These are phyloP conservation scores for Trissolcus basalis DNA, from an alignment of 1,140 invertebrate species.

Conservation along the genomic window DNA sequence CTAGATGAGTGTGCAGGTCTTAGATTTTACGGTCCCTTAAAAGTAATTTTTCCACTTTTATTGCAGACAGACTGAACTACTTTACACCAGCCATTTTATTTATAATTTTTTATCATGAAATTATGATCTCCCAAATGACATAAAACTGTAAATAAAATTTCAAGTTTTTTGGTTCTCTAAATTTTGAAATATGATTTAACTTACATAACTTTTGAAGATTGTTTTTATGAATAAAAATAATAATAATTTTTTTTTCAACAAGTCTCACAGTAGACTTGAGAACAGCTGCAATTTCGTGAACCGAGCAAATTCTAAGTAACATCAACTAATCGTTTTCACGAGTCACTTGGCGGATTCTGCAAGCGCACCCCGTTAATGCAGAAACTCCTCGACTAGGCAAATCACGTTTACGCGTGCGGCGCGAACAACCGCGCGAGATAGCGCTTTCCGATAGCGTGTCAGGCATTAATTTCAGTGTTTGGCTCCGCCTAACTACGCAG, in stretches of 20 bases:
- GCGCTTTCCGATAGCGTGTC: slow-evolving; percentile 48
- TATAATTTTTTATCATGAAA: no score
- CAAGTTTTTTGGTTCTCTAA: no score
- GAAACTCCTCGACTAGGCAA: slow-evolving; percentile 60
- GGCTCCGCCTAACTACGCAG: slow-evolving; percentile 47
- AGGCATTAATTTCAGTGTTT: slow-evolving; percentile 62
- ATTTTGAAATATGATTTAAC: no score
- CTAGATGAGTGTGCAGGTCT: slow-evolving; percentile 66
- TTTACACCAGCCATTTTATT: no score
- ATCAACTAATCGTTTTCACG: slow-evolving; percentile 43
- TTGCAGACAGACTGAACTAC: no score
- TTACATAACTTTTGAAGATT: no score
- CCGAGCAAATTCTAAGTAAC: slow-evolving; percentile 18
- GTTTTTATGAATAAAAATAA: no score
- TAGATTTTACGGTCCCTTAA: slow-evolving; percentile 65
- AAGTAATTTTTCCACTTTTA: slow-evolving; percentile 57
- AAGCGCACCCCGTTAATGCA: slow-evolving; percentile 46
- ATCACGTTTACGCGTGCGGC: slow-evolving; percentile 57
- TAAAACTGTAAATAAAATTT: no score
- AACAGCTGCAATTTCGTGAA: slow-evolving; percentile 43
- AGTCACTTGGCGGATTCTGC: slow-evolving; percentile 39
- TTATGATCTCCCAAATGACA: no score
- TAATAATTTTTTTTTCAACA: no score
- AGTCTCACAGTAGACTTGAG: slow-evolving; percentile 25
- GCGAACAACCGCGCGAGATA: slow-evolving; percentile 53